These are phyloP conservation scores for Monopis laevigella DNA, from an alignment of 2,888 invertebrate species.

Conservation along the genomic window DNA sequence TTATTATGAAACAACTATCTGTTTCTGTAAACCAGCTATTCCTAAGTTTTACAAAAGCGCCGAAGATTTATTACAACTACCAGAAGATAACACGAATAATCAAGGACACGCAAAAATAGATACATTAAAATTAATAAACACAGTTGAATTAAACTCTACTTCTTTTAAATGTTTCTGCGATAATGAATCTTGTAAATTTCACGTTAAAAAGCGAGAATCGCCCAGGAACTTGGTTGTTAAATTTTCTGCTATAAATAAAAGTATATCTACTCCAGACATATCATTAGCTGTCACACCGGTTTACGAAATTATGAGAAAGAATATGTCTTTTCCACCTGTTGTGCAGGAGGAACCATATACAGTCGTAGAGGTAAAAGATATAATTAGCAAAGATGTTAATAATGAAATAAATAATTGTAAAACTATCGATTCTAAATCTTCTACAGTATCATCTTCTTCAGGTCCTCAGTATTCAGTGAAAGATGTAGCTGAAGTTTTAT, in stretches of 20 bases:
- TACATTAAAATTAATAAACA: slow-evolving; percentile 27
- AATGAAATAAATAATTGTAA: background rate
- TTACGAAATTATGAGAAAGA: background rate
- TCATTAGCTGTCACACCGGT: slow-evolving; percentile 27
- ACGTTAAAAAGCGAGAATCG: slow-evolving; percentile 39
- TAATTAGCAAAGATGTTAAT: slow-evolving; percentile 28
- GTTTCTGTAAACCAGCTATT: slow-evolving; percentile 51
- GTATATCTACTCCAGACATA: slow-evolving; percentile 57
- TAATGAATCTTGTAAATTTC: slow-evolving; percentile 41
- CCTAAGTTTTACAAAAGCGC: slow-evolving; percentile 53
- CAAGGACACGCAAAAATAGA: slow-evolving; percentile 40
- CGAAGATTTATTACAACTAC: slow-evolving; percentile 47
- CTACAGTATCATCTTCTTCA: slow-evolving; percentile 36
- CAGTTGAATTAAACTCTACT: slow-evolving; percentile 36
- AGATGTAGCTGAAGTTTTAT: slow-evolving; percentile 53
- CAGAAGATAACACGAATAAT: slow-evolving; percentile 29
- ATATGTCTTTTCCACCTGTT: background rate
- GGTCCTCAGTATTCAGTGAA: slow-evolving; percentile 49
- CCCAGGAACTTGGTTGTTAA: slow-evolving; percentile 40
- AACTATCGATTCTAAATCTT: slow-evolving; percentile 27
- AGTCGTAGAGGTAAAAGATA: slow-evolving; percentile 37
- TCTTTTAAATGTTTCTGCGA: slow-evolving; percentile 59
- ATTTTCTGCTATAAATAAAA: slow-evolving; percentile 54
- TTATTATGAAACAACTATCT: slow-evolving; percentile 57
- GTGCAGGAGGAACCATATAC: slow-evolving; percentile 43